phyloP scores from a whole-genome alignment of 1,140 invertebrate genomes.

The Asbolus verrucosus region DNA sequence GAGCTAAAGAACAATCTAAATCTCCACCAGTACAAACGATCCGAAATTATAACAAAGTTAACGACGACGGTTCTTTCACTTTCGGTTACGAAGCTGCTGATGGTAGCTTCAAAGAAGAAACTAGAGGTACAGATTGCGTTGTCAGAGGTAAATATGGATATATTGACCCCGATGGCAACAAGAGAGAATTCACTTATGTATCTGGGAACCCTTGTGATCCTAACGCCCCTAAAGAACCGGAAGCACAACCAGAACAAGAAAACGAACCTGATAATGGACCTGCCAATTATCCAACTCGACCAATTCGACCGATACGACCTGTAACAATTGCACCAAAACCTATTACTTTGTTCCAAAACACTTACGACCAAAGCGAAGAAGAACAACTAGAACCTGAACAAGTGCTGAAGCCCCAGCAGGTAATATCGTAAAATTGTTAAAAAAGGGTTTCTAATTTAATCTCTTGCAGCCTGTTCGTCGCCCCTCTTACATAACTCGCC shows the following conservation, averaged over 20 bases:
- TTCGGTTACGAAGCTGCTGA: constrained; percentile 90
- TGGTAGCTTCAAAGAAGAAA: constrained; percentile 92
- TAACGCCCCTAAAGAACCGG: constrained; percentile 77
- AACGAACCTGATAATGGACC: constrained; percentile 73
- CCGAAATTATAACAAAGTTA: constrained; percentile 84
- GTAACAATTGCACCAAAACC: constrained; percentile 67
- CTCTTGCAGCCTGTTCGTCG: constrained; percentile 59
- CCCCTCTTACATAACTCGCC: constrained; percentile 60
- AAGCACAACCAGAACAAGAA: constrained; percentile 68
- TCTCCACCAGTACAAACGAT: constrained; percentile 82
- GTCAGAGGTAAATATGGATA: constrained; percentile 91
- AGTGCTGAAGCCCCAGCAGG: constrained; percentile 65
- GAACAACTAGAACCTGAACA: constrained; percentile 72
- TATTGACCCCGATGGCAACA: constrained; percentile 88
- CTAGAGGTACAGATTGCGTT: constrained; percentile 85
- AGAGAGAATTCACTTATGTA: constrained; percentile 88
- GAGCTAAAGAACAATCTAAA: constrained; percentile 73
- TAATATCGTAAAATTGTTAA: constrained; percentile 33
- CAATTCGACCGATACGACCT: constrained; percentile 65
- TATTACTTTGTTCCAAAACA: constrained; percentile 75
- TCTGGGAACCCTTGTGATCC: constrained; percentile 92
- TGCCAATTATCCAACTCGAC: constrained; percentile 74
- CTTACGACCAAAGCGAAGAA: constrained; percentile 71
- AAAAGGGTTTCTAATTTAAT: constrained; percentile 2
- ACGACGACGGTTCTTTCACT: constrained; percentile 87